Evolutionary conservation across 2,113 vertebrate species (phyloP).

Genomic region (Dolichotis patagonum): DNA sequence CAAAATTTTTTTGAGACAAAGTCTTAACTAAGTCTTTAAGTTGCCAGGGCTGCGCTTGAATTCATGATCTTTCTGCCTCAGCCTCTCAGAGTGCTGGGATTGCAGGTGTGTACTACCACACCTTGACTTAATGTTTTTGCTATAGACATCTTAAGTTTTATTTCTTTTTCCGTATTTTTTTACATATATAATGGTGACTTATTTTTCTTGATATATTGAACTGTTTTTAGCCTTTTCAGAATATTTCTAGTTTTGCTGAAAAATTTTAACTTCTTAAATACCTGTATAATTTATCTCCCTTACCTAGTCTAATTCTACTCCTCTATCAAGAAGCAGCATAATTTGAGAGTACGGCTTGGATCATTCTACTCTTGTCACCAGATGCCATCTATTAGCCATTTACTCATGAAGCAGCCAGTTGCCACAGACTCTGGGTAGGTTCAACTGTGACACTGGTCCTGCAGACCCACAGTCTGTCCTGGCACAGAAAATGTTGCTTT

Average conservation of each 20-base stretch:
- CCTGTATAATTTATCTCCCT: background rate
- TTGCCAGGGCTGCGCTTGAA: background rate
- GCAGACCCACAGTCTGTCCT: background rate
- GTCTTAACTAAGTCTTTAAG: background rate
- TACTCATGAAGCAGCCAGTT: background rate
- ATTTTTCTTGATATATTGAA: background rate
- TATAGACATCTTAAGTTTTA: background rate
- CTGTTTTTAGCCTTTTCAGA: constrained; percentile 2
- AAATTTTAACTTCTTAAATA: constrained; percentile 4
- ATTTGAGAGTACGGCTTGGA: background rate
- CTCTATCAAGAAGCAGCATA: background rate
- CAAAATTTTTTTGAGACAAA: background rate
- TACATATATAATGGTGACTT: background rate
- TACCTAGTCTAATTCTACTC: background rate
- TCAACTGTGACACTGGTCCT: background rate
- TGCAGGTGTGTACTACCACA: background rate
- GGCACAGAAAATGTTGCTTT: background rate
- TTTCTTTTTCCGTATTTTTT: constrained; percentile 48
- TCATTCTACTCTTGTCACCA: background rate
- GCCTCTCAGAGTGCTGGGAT: background rate
- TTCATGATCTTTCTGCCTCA: background rate
- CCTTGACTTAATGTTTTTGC: background rate
- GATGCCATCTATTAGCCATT: background rate
- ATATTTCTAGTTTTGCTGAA: constrained; percentile 16
- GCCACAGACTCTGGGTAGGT: background rate